phyloP scores from a whole-genome alignment of 2,888 invertebrate genomes.

The Mesochorus sp. region DNA sequence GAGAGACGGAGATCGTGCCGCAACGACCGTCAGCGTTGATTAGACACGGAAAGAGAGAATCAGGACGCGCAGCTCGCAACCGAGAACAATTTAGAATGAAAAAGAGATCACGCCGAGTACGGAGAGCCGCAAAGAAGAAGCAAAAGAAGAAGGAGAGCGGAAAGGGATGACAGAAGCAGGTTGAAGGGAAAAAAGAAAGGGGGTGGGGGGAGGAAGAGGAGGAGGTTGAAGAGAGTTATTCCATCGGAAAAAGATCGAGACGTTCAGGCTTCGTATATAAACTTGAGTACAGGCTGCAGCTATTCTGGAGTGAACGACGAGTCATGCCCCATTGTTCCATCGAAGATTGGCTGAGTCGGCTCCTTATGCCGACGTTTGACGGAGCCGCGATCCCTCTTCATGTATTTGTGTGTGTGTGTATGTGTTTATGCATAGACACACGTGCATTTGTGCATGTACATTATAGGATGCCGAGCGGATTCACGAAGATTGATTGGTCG shows the following conservation, averaged over 20 bases:
- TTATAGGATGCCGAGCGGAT: constrained; percentile 54
- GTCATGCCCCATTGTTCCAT: constrained; percentile 78
- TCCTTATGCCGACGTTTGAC: constrained; percentile 72
- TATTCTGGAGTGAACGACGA: constrained; percentile 69
- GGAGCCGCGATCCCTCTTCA: constrained; percentile 74
- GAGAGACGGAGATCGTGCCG: constrained; percentile 23
- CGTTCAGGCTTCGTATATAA: constrained; percentile 53
- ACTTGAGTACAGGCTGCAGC: constrained; percentile 13
- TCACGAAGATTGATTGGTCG: constrained; percentile 79
- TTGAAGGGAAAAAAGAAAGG: constrained; percentile 32
- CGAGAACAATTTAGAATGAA: constrained; percentile 38
- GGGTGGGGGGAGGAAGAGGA: constrained; percentile 33
- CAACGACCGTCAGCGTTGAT: constrained; percentile 47
- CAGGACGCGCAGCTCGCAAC: constrained; percentile 11
- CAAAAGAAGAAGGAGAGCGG: constrained; percentile 17
- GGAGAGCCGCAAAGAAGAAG: constrained; percentile 10
- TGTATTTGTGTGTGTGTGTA: background rate
- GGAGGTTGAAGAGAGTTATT: constrained; percentile 59
- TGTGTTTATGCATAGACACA: background rate
- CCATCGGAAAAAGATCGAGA: constrained; percentile 58
- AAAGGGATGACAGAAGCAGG: constrained; percentile 10
- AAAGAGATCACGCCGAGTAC: constrained; percentile 37
- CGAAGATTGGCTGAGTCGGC: constrained; percentile 73
- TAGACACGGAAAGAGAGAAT: constrained; percentile 53
- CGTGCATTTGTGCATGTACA: background rate